Evolutionary conservation across 2,113 vertebrate genomes (phyloP), one percentile per base, ranked within the genome.

Genomic region (Orthochromis indermauri): DNA sequence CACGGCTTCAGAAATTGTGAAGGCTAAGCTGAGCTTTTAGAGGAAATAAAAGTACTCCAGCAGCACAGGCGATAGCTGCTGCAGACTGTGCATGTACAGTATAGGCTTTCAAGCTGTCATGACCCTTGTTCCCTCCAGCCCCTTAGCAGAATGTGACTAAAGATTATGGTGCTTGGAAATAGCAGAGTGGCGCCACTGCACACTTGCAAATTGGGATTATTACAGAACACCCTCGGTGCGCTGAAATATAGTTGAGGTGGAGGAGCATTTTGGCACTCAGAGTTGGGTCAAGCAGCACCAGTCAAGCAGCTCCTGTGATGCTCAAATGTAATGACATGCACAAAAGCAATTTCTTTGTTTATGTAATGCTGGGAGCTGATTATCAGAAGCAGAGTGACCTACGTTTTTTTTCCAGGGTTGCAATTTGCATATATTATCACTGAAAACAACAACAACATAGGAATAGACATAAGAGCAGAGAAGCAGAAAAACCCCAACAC

Each of bases 151-250:
- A 90, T 83, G 54, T 80, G 91, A 91, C 63, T 59, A 37, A 66
- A 86, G 88, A 89, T 91, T 68, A 85, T n/a, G 24, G 54, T 17
- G 54, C 66, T 84, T 14, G 83, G 83, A 87, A 90, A 91, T 24
- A 68, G 81, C 51, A 73, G 68, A 85, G 84, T 80, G 85, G 90
- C 5, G 19, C 76, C 2, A 42, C 54, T 54, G 82, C 81, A 55
- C 85, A 92, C 93, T 91, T 83, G 84, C 82, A 93, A 94, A 94
- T 93, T 91, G 90, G 83, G 83, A 91, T 93, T 92, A 92, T 95
- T 91, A 90, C 86, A 80, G 87, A 89, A 87, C 85, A 86, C 59
- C 88, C 40, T 82, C 26, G 6, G 80, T 35, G 76, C 84, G 11
- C 61, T 94, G 80, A 92, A 92, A 91, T 89, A 88, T 83, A 90